Evolutionary conservation across 2,113 vertebrate species (phyloP).

Genomic region (Meles meles): DNA sequence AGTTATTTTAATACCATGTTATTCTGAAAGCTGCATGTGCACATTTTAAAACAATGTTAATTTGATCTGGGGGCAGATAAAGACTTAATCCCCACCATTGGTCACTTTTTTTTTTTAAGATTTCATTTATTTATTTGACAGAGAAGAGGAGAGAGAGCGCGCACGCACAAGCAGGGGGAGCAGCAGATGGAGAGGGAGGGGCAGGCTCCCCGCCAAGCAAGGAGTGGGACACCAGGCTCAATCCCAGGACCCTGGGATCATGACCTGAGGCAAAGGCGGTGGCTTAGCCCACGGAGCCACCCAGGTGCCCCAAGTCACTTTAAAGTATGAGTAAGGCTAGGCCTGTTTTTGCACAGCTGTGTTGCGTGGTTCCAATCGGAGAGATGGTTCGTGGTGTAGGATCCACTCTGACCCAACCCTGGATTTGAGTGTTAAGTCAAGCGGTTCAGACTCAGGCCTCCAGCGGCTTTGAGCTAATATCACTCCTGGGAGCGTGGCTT

Average conservation of each 20-base stretch:
- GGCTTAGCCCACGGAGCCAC: too few relatives aligned
- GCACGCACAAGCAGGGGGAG: too few relatives aligned
- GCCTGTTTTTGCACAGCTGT: background rate
- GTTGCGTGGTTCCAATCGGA: background rate
- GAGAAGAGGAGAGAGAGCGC: too few relatives aligned
- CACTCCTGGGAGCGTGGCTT: background rate
- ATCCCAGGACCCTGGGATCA: too few relatives aligned
- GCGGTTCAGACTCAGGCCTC: background rate
- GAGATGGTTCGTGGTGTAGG: background rate
- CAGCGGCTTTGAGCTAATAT: too few relatives aligned
- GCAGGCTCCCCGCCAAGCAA: too few relatives aligned
- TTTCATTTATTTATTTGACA: too few relatives aligned
- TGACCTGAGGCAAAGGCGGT: too few relatives aligned
- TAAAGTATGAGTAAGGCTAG: background rate
- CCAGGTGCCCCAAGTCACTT: background rate
- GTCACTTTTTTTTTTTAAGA: background rate
- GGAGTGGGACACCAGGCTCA: too few relatives aligned
- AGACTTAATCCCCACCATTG: background rate
- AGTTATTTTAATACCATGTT: background rate
- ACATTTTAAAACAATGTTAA: background rate
- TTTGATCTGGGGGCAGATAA: background rate
- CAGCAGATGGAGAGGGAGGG: too few relatives aligned
- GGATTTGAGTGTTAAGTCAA: background rate
- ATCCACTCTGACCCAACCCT: background rate
- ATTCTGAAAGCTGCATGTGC: background rate